phyloP scores from a whole-genome alignment of 2,888 invertebrate species.

The Philereme vetulata region DNA sequence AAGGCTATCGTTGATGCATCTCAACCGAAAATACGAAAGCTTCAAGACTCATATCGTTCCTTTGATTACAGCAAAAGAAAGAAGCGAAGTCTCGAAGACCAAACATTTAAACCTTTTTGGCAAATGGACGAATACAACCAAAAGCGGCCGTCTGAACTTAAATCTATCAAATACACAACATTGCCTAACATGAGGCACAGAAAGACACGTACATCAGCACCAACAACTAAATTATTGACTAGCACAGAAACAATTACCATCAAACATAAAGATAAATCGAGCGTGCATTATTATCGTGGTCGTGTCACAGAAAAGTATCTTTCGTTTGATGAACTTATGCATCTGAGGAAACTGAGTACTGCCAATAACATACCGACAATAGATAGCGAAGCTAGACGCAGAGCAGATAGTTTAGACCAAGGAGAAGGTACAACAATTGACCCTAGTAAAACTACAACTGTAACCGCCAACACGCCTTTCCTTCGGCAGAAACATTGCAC shows the following conservation, averaged over 20 bases:
- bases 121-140: slow-evolving; percentile 56
- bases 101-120: slow-evolving; percentile 66
- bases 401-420: slow-evolving; percentile 23
- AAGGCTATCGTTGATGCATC: slow-evolving; percentile 39
- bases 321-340: slow-evolving; percentile 76
- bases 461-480: slow-evolving; percentile 63
- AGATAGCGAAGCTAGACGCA: slow-evolving; percentile 50
- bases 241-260: slow-evolving; percentile 68
- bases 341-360: slow-evolving; percentile 62
- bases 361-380: slow-evolving; percentile 29
- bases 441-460: slow-evolving; percentile 40
- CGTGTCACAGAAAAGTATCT: slow-evolving; percentile 69
- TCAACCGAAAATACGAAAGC: slow-evolving; percentile 40
- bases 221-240: slow-evolving; percentile 32
- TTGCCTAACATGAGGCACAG: slow-evolving; percentile 49
- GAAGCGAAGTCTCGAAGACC: slow-evolving; percentile 53
- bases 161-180: slow-evolving; percentile 67
- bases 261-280: slow-evolving; percentile 41
- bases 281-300: slow-evolving; percentile 35
- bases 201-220: slow-evolving; percentile 43
- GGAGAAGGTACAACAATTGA: slow-evolving; percentile 14
- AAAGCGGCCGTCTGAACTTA: slow-evolving; percentile 50
- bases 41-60: slow-evolving; percentile 49
- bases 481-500: slow-evolving; percentile 65
- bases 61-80: slow-evolving; percentile 57